phyloP scores from a whole-genome alignment of 1,140 invertebrate species.

The Drosophila albomicans region DNA sequence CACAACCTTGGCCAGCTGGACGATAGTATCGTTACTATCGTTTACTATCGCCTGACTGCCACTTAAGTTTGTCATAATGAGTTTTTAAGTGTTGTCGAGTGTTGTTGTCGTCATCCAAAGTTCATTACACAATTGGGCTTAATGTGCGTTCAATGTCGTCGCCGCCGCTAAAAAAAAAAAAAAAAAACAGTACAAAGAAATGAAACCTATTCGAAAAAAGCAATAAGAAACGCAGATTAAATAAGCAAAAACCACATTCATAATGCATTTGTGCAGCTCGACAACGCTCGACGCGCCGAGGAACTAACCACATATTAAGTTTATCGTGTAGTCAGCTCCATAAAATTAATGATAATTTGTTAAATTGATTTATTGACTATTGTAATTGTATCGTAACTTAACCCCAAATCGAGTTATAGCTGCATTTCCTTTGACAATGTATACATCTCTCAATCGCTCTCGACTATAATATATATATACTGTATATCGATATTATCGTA shows the following conservation, averaged over 20 bases:
- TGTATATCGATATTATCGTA: slow-evolving; percentile 41
- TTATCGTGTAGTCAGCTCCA: slow-evolving; percentile 43
- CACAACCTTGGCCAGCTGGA: not conserved
- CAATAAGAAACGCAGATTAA: not conserved
- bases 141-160: slow-evolving; percentile 56
- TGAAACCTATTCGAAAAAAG: not conserved
- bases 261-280: slow-evolving; percentile 56
- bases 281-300: slow-evolving; percentile 55
- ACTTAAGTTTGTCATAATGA: slow-evolving; percentile 5
- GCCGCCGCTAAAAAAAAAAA: slow-evolving; percentile 30
- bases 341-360: slow-evolving; percentile 20
- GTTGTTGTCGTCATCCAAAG: slow-evolving; percentile 52
- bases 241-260: slow-evolving; percentile 18
- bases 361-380: slow-evolving; percentile 36
- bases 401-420: slow-evolving; percentile 48
- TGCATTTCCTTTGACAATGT: slow-evolving; percentile 51
- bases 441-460: not conserved
- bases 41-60: not conserved
- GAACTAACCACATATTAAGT: slow-evolving; percentile 50
- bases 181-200: not conserved
- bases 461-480: slow-evolving; percentile 40
- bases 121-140: slow-evolving; percentile 59
- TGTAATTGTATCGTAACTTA: slow-evolving; percentile 63
- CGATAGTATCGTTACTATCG: slow-evolving; percentile 10
- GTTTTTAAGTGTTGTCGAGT: slow-evolving; percentile 67